These are phyloP conservation scores for Passer montanus DNA, from an alignment of 2,113 vertebrate species.

Conservation along the genomic window DNA sequence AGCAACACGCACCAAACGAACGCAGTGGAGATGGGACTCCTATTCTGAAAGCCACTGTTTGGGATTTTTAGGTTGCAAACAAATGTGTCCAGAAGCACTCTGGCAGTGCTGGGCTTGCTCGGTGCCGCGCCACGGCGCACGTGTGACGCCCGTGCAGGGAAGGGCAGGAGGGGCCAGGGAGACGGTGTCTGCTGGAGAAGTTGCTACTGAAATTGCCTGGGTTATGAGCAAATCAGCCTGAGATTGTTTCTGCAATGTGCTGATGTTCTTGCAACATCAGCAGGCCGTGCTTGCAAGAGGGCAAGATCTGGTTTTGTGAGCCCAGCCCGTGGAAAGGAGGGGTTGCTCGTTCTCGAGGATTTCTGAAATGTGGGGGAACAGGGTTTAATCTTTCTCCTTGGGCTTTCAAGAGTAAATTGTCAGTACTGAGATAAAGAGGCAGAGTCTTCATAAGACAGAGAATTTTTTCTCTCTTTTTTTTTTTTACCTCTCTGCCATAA, in stretches of 20 bases:
- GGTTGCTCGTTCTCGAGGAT: background rate
- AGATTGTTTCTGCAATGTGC: background rate
- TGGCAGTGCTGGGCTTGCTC: background rate
- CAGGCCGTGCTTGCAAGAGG: background rate
- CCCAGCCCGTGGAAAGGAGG: background rate
- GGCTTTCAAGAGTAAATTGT: background rate
- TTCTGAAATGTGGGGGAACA: background rate
- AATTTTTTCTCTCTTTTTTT: too few relatives aligned
- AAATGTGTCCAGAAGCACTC: slow-evolving; percentile 33
- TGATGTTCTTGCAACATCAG: background rate
- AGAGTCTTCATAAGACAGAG: background rate
- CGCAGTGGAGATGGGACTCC: background rate
- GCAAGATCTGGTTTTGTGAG: background rate
- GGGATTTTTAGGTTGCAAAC: slow-evolving; percentile 45
- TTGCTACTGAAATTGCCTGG: slow-evolving; percentile 15
- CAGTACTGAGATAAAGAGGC: background rate
- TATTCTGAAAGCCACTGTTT: slow-evolving; percentile 60
- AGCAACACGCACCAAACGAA: slow-evolving; percentile 51
- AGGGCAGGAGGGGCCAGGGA: background rate
- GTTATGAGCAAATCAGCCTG: background rate
- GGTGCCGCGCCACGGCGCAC: background rate
- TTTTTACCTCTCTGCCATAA: background rate
- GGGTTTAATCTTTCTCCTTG: background rate
- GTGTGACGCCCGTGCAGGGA: background rate
- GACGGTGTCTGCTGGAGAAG: background rate